Base-by-base conservation (phyloP, 1,140 invertebrate genomes). In the Choristoneura fumiferana region DNA sequence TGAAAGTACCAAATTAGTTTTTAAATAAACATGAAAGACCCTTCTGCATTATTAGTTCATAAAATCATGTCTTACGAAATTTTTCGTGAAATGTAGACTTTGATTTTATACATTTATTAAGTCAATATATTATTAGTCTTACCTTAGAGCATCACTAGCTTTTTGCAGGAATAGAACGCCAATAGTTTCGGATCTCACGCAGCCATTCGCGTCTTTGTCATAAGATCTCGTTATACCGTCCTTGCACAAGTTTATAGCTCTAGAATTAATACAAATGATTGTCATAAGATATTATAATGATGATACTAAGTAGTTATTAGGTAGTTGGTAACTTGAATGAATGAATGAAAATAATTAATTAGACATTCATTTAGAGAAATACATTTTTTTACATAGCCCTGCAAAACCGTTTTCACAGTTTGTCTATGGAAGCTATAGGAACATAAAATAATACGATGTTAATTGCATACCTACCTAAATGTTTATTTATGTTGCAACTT, bases 201-300 rank as follows among this genome's bases (percentile, higher is more conserved):
- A 95, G 0, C 94, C 94, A 63, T 93, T 90, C 0, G 93, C 93
- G 60, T 92, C 90, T 34, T 92, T 91, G 80, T 98, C 97, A 77
- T 98, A 98, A 0, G 92, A 92, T 77, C 94, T 95, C 66, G 94
- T 96, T 54, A 87, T 91, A n/a, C 95, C 95, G 62, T 96, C 94
- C 8, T 79, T 63, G 1, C 93, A 92, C 4, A 96, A 76, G 71
- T 95, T 94, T 33, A 92, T 93, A 64, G 92, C 56, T 61, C 80
- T 83, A 58, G 14, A 71, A 79, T 84, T 38, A 38, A 13, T 37
- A 10, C 35, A 4, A 2, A 10, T 37, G 35, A 10, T 1, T 37
- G 2, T 37, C 35, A 10, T 37, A 37, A 10, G 9, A 37, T 4
- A 10, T 10, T 8, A 2, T 1, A 1, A 37, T 37, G 35, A 10